phyloP scores from a whole-genome alignment of 2,113 vertebrate species.

The Nematolebias whitei region DNA sequence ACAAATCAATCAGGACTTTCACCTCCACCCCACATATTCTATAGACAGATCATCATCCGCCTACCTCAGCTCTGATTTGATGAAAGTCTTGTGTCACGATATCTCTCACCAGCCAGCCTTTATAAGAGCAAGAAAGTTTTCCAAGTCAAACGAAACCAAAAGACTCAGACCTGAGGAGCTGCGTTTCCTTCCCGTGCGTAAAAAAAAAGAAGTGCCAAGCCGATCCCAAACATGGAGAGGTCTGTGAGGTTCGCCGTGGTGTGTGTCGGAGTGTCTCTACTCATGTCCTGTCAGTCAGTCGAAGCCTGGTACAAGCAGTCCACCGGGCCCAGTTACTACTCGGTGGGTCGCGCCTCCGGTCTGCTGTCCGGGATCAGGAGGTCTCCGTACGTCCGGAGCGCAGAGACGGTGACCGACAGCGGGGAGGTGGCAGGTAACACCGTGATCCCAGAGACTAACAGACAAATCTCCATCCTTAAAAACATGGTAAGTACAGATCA shows the following conservation, averaged over 20 bases:
- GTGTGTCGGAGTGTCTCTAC: constrained; percentile 77
- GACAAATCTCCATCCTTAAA: constrained; percentile 69
- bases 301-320: constrained; percentile 85
- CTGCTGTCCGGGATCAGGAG: constrained; percentile 83
- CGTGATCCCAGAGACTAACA: constrained; percentile 30
- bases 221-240: constrained; percentile 66
- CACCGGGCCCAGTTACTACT: constrained; percentile 80
- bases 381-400: constrained; percentile 74
- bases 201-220: constrained; percentile 14
- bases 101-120: constrained; percentile 53
- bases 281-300: constrained; percentile 75
- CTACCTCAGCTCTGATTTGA: constrained; percentile 68
- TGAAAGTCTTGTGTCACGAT: constrained; percentile 67
- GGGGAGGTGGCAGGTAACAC: constrained; percentile 56
- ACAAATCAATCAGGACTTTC: constrained; percentile 50
- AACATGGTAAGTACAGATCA: constrained; percentile 77
- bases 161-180: background rate
- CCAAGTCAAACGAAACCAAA: constrained; percentile 40
- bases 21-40: background rate
- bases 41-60: constrained; percentile 63
- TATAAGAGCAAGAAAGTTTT: constrained; percentile 72
- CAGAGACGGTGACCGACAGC: constrained; percentile 50
- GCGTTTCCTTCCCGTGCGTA: constrained; percentile 23
- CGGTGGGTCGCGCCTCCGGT: constrained; percentile 86
- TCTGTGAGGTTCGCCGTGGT: constrained; percentile 64